Base-by-base conservation (phyloP, 2,113 vertebrate species). In the Oreochromis spilurus region DNA sequence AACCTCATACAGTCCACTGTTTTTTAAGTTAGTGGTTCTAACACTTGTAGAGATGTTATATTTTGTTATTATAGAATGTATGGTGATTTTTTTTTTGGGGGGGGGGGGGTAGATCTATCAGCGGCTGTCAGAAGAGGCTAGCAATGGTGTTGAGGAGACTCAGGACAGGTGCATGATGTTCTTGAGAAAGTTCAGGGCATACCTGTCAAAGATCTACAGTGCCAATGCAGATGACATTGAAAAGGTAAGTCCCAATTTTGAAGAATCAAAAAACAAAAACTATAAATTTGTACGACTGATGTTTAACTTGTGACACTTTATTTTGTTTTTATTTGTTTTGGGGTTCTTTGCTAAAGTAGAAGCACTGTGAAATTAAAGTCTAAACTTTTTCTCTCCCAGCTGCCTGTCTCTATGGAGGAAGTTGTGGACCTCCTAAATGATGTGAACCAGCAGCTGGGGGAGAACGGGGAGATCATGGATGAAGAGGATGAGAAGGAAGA, bases 71-170 rank as follows among this genome's bases (percentile, higher is more conserved):
- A 3, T 40, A 8, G 83, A 45, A 57, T 55, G 4, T 57, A 7
- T 3, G 50, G 10, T 26, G 5, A 38, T 57, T 86, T 36, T 9
- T 36, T 36, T 36, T 9, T 9, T 2, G n/a, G n/a, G n/a, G n/a
- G n/a, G n/a, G n/a, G n/a, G n/a, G n/a, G n/a, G n/a, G 16, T 91
- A 99, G 99, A 98, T 99, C 90, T 99, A 97, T 91, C 97, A 98
- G 85, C 97, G 98, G 70, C 97, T 98, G 85, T 97, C 98, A 78
- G 98, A 99, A 90, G 98, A 99, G 80, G 96, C 97, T 83, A 97
- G 97, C 89, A 98, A 96, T 92, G 95, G 97, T 1, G 96, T 98
- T 94, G 97, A 96, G 87, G 98, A 99, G 94, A 98, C 97, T 17
- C 98, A 98, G 70, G 98, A 98, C 83, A 95, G 97, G 48, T 98